Conservation (phyloP, 2,888 invertebrate species). For the Melieria crassipennis region DNA sequence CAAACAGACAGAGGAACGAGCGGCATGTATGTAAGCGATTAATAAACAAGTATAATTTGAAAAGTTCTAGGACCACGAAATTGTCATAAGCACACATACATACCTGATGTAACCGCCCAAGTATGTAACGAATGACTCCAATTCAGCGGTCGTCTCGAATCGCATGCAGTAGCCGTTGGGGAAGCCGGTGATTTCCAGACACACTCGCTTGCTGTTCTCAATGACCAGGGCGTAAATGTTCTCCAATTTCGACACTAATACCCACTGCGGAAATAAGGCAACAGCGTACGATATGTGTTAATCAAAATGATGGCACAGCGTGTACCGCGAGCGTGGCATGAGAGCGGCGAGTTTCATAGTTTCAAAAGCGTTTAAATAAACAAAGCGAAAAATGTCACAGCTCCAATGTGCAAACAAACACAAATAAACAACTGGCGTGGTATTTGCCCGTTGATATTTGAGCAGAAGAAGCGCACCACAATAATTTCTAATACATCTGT, state of each 20-base stretch:
- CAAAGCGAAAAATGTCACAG: too few relatives aligned
- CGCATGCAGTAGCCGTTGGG: slow-evolving; percentile 60
- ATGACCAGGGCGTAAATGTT: slow-evolving; percentile 85
- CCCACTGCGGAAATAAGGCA: slow-evolving; percentile 69
- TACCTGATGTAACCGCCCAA: slow-evolving; percentile 87
- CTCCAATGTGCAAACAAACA: too few relatives aligned
- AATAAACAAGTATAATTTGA: too few relatives aligned
- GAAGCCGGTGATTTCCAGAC: slow-evolving; percentile 73
- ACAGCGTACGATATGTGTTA: background rate
- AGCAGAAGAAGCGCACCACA: too few relatives aligned
- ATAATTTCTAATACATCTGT: too few relatives aligned
- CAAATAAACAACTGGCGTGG: too few relatives aligned
- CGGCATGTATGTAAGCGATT: background rate
- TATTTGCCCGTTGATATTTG: too few relatives aligned
- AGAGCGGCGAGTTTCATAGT: too few relatives aligned
- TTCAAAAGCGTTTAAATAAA: too few relatives aligned
- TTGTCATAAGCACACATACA: slow-evolving; percentile 23
- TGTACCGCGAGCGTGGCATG: too few relatives aligned
- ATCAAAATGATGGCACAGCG: background rate
- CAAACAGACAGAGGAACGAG: slow-evolving; percentile 25
- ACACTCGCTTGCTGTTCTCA: slow-evolving; percentile 74
- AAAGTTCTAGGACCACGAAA: background rate
- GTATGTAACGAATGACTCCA: slow-evolving; percentile 83
- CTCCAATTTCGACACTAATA: slow-evolving; percentile 80
- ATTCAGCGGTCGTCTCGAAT: slow-evolving; percentile 57